A percentile compares a stretch with the other conserved stretches of the same genome.
Conservation (phyloP, 1,140 invertebrate genomes). For the Aleiodes sp. region DNA sequence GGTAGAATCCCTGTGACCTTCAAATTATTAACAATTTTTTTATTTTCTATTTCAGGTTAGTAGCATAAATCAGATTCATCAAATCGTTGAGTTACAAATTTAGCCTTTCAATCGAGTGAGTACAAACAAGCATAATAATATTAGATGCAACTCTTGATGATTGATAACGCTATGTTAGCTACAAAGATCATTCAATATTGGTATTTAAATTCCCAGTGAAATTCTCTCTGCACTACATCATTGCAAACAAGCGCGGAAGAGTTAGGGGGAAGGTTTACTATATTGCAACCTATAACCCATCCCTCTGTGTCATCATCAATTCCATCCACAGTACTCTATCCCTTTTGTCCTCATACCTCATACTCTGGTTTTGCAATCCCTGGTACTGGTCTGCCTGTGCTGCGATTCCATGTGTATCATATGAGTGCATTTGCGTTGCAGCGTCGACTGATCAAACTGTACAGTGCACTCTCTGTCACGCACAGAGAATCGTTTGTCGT, state of each 20-base stretch:
- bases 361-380: constrained; percentile 17
- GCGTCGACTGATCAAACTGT: constrained; percentile 31
- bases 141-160: constrained; percentile 4
- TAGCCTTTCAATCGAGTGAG: background rate
- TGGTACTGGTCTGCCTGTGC: constrained; percentile 17
- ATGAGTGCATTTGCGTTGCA: constrained; percentile 25
- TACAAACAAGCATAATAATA: constrained; percentile 11
- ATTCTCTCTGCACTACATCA: constrained; percentile 48
- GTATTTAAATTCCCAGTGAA: constrained; percentile 41
- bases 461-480: constrained; percentile 38
- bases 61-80: constrained; percentile 14
- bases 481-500: constrained; percentile 42
- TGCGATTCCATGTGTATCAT: constrained; percentile 28
- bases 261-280: constrained; percentile 15
- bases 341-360: constrained; percentile 20
- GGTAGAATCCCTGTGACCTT: background rate
- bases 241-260: constrained; percentile 42
- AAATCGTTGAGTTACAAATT: background rate
- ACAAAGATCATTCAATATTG: constrained; percentile 18
- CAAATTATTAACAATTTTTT: background rate
- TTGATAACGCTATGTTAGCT: background rate
- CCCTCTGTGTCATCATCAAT: constrained; percentile 43
- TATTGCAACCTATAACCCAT: constrained; percentile 29
- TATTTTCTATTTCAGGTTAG: constrained; percentile 28
- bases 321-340: constrained; percentile 9